phyloP scores from a whole-genome alignment of 1,140 invertebrate genomes.

The Trissolcus basalis region DNA sequence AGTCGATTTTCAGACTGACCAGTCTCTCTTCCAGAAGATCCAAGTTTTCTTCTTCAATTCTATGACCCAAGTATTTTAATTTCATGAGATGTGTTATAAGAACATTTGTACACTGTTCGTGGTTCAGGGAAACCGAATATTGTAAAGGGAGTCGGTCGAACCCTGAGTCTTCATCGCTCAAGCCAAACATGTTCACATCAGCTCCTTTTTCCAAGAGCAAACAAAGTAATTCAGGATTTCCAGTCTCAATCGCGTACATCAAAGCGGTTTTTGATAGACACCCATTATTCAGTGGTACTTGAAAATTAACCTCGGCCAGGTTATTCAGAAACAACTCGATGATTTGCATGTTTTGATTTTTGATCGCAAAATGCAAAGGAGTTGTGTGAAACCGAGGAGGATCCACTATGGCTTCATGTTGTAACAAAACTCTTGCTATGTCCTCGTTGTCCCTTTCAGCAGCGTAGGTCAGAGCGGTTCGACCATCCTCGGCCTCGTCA shows the following conservation, averaged over 20 bases:
- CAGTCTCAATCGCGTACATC: background rate
- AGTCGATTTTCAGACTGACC: background rate
- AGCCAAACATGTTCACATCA: background rate
- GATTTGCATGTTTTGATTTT: background rate
- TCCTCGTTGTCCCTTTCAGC: background rate
- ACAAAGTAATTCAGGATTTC: background rate
- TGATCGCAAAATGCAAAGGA: background rate
- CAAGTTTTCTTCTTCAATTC: background rate
- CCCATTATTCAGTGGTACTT: background rate
- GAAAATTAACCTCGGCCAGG: slow-evolving; percentile 3
- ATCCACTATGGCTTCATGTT: background rate
- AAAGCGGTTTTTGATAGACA: background rate
- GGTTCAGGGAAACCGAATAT: background rate
- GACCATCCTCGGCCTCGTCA: background rate
- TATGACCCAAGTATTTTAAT: background rate
- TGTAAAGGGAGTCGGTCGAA: background rate
- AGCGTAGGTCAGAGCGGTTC: background rate
- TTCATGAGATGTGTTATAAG: slow-evolving; percentile 1
- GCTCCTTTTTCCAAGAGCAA: slow-evolving; percentile 1
- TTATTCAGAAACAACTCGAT: background rate
- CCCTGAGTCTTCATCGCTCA: background rate
- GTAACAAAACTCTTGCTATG: background rate
- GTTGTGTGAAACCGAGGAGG: background rate
- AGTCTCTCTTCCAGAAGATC: background rate
- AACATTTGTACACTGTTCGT: background rate